Evolutionary conservation across 2,113 vertebrate genomes (phyloP), one percentile per base, ranked within the genome.

Genomic region (Poeciliopsis prolifica): DNA sequence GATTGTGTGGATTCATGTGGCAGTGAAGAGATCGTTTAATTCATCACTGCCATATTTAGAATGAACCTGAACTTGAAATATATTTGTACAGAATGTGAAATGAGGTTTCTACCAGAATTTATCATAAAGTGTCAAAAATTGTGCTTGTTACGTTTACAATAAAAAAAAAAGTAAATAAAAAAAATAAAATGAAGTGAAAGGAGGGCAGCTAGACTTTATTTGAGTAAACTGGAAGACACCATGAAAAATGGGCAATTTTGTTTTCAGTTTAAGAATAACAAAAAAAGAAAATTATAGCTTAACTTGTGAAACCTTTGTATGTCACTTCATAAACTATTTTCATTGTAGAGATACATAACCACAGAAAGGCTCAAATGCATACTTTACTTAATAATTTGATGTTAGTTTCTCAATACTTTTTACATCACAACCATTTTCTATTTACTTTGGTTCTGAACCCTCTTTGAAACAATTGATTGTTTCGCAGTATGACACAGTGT

Each of bases 81-180:
- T 64, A 58, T 74, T 71, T 82, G 67, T 48, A 51, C 66, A 11
- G 17, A 33, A 77, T 78, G 78, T 83, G 60, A 87, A 84, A 84
- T 70, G 5, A 2, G 54, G 58, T 68, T 86, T 51, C 2, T 33
- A 42, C 26, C 30, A 51, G 54, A 22, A 24, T 30, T 11, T 17
- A 54, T 35, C 30, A 13, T 48, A 13, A n/a, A 4, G 35, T 7
- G 10, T 17, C 11, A 63, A 61, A 29, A 60, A 68, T 67, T 31
- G 5, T 13, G 31, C 35, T 29, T 37, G 26, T 61, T 61, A 67
- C 12, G 9, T 31, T 29, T 68, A 26, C 17, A 28, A 26, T 42
- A n/a, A 26, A 33, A 58, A 1, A 51, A 70, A 3, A 58, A 60
- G 30, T 19, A 67, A 61, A 75, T 10, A 37, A 12, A 35, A 1